A percentile compares a stretch with the other conserved stretches of the same genome.
Evolutionary conservation across 2,113 vertebrate genomes (phyloP).

Genomic region (Siniperca chuatsi): DNA sequence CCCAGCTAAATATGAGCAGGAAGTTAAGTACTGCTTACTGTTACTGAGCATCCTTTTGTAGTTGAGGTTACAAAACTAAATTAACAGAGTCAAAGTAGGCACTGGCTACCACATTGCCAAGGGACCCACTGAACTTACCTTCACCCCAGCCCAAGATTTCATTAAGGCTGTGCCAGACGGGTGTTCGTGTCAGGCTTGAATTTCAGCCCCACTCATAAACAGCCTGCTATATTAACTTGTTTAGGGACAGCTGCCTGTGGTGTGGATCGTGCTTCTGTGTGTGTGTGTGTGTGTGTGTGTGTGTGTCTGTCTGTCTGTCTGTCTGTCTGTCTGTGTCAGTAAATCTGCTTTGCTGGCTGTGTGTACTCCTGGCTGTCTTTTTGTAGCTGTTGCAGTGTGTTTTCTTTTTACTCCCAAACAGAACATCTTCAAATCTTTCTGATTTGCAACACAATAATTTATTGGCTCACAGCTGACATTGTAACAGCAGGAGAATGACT

Average conservation of each 20-base stretch:
- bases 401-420: slow-evolving; percentile 11
- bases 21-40: not conserved
- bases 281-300: slow-evolving; percentile 53
- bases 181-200: slow-evolving; percentile 83
- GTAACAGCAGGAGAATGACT: slow-evolving; percentile 4
- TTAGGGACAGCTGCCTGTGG: slow-evolving; percentile 86
- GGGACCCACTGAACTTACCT: slow-evolving; percentile 81
- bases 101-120: slow-evolving; percentile 44
- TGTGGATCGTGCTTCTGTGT: slow-evolving; percentile 61
- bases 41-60: slow-evolving; percentile 35
- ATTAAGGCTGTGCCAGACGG: slow-evolving; percentile 86
- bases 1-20: not conserved
- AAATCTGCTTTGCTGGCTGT: slow-evolving; percentile 64
- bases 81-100: slow-evolving; percentile 39
- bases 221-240: slow-evolving; percentile 89
- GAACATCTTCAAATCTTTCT: slow-evolving; percentile 35
- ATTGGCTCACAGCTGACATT: slow-evolving; percentile 35
- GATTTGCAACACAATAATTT: slow-evolving; percentile 25
- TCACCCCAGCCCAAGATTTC: slow-evolving; percentile 87
- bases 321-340: slow-evolving; percentile 53
- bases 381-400: slow-evolving; percentile 13
- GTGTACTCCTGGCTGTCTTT: slow-evolving; percentile 11
- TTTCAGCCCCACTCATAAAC: slow-evolving; percentile 88
- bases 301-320: slow-evolving; percentile 32
- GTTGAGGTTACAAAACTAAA: slow-evolving; percentile 7